Conservation (phyloP, 2,113 vertebrate species). For the Triplophysa tibetana region DNA sequence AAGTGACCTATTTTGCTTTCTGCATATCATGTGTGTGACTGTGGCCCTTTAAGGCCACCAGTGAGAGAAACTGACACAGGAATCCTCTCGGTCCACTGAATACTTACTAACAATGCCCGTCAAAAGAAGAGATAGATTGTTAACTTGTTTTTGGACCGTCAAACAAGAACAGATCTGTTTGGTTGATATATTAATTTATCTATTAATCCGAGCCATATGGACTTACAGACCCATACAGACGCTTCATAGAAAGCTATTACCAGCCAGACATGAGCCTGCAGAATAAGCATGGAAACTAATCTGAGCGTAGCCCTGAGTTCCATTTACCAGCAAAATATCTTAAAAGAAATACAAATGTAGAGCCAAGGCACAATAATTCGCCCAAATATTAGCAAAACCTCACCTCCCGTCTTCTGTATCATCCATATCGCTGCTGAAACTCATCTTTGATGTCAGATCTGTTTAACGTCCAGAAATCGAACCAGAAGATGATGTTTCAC, state of each 20-base stretch:
- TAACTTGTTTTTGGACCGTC: background rate
- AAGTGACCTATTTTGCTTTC: constrained; percentile 23
- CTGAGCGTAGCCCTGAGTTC: background rate
- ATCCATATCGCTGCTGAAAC: constrained; percentile 68
- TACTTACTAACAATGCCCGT: constrained; percentile 2
- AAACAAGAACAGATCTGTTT: constrained; percentile 24
- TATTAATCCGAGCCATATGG: constrained; percentile 72
- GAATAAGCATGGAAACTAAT: constrained; percentile 56
- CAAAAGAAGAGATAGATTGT: background rate
- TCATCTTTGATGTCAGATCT: constrained; percentile 60
- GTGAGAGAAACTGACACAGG: constrained; percentile 9
- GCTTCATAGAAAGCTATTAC: constrained; percentile 64
- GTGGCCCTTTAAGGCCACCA: constrained; percentile 13
- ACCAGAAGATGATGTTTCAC: background rate
- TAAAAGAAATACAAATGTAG: background rate
- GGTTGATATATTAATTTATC: constrained; percentile 56
- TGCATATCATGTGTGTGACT: background rate
- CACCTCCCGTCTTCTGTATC: constrained; percentile 74
- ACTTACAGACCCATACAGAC: constrained; percentile 62
- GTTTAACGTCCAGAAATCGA: background rate
- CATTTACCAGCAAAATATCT: background rate
- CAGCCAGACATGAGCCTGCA: constrained; percentile 62
- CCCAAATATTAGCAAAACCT: constrained; percentile 39
- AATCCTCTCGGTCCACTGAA: background rate
- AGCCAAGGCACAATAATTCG: background rate